Evolutionary conservation across 1,140 invertebrate genomes (phyloP).

Genomic region (Pogonognathellus flavescens): DNA sequence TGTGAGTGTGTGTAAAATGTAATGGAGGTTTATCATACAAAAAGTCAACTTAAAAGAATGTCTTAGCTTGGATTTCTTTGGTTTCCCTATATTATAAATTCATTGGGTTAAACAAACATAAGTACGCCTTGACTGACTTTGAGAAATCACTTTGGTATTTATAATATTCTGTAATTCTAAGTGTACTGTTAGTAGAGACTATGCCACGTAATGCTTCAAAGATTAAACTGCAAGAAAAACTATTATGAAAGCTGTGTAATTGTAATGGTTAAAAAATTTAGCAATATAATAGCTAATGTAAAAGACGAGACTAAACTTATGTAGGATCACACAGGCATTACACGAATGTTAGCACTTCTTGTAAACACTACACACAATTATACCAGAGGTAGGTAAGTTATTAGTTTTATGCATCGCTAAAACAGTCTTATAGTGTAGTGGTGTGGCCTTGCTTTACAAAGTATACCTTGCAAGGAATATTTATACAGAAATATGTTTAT

Average conservation of each 20-base stretch:
- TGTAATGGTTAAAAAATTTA: not conserved
- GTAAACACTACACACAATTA: no score
- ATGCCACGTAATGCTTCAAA: not conserved
- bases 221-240: constrained; percentile 30
- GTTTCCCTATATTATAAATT: not conserved
- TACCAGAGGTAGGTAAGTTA: no score
- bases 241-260: constrained; percentile 37
- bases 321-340: no score
- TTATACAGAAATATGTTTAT: no score
- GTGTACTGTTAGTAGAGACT: no score
- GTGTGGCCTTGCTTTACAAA: no score
- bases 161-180: not conserved
- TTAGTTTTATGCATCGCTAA: no score
- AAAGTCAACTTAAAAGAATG: not conserved
- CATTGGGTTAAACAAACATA: no score
- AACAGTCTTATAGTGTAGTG: no score
- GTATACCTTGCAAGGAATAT: no score
- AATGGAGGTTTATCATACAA: no score
- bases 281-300: not conserved
- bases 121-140: not conserved
- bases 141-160: not conserved
- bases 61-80: not conserved
- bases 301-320: constrained; percentile 10
- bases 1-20: not conserved
- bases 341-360: no score